These are phyloP conservation scores for Alentia gelatinosa DNA, from an alignment of 2,888 invertebrate genomes.

Conservation along the genomic window DNA sequence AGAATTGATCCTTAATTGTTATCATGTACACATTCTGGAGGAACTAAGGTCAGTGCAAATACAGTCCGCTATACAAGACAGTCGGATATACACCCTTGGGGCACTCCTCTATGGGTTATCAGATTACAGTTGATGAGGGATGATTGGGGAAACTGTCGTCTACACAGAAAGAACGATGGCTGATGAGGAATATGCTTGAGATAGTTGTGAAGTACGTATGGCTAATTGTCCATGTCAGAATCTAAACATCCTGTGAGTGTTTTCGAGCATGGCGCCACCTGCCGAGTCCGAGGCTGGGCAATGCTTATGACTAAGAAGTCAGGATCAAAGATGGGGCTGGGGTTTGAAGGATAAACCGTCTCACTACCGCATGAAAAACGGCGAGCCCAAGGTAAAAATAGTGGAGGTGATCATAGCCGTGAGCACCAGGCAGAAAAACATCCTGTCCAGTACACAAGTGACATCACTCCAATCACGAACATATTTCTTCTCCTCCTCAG, in stretches of 20 bases:
- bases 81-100: too few species aligned
- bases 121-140: background rate
- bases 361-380: slow-evolving; percentile 16
- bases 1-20: too few species aligned
- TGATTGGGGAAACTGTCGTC: background rate
- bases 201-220: background rate
- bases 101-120: background rate
- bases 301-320: too few species aligned
- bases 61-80: too few species aligned
- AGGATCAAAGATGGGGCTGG: too few species aligned
- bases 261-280: too few species aligned
- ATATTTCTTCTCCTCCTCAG: background rate
- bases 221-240: too few species aligned
- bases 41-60: too few species aligned
- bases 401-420: slow-evolving; percentile 50
- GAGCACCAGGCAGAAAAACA: slow-evolving; percentile 61
- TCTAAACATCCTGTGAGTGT: too few species aligned
- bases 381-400: slow-evolving; percentile 38
- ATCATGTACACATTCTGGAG: too few species aligned
- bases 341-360: background rate
- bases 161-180: background rate
- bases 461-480: slow-evolving; percentile 61
- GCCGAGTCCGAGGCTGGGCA: too few species aligned
- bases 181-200: background rate
- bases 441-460: slow-evolving; percentile 62